phyloP scores from a whole-genome alignment of 2,888 invertebrate genomes.

The Athalia rosae region DNA sequence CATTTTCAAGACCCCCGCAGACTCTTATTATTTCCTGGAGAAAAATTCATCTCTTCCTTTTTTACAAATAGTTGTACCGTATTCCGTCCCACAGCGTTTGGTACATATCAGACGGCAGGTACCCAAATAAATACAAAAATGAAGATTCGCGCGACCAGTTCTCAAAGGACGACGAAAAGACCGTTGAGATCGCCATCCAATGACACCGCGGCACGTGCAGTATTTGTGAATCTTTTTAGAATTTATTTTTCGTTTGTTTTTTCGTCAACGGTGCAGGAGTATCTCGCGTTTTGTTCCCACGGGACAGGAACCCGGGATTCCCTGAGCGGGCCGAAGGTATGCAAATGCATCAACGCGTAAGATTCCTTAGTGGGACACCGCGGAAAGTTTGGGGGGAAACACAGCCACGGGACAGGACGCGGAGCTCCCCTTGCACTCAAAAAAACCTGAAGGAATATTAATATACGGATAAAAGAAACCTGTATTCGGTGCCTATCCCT shows the following conservation, averaged over 20 bases:
- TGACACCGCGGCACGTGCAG: neutral
- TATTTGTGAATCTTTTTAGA: no score
- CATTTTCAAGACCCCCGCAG: slow-evolving; percentile 34
- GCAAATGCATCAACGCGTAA: slow-evolving; percentile 60
- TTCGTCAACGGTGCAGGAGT: neutral
- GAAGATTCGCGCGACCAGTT: no score
- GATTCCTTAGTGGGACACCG: slow-evolving; percentile 52
- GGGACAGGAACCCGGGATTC: slow-evolving; percentile 30
- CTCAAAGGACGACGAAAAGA: neutral
- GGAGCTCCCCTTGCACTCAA: slow-evolving; percentile 14
- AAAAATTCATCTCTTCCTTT: neutral
- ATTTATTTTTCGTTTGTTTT: neutral
- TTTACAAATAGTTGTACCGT: neutral
- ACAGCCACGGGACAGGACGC: no score
- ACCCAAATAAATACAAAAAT: no score
- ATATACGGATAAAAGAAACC: slow-evolving; percentile 70
- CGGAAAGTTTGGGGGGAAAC: no score
- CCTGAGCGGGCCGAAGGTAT: slow-evolving; percentile 69
- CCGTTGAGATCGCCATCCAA: slow-evolving; percentile 21
- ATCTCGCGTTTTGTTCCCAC: slow-evolving; percentile 25
- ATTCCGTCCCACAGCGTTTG: neutral
- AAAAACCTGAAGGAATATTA: slow-evolving; percentile 59
- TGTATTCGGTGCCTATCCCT: slow-evolving; percentile 61
- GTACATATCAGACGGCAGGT: neutral
- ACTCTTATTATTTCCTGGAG: neutral